Base-by-base conservation (phyloP, 2,797 vertebrate genomes). In the Cyclopterus lumpus region DNA sequence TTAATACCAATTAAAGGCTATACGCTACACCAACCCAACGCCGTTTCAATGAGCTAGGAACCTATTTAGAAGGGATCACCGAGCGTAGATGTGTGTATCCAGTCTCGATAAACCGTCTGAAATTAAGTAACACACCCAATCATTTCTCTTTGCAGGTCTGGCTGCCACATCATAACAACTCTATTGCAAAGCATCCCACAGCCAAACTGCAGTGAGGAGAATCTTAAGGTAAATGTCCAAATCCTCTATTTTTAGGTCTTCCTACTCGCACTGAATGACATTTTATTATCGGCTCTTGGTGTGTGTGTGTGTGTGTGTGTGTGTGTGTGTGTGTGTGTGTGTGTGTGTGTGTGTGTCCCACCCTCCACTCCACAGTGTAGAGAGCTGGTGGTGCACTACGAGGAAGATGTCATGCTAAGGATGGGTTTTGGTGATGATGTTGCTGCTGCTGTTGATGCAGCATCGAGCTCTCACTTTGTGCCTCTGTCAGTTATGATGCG, bases 381-480 rank as follows among this genome's bases (percentile, higher is more conserved):
- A 79, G 83, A 81, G 86, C 76, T 88, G 84, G 75, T 88, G 87
- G 77, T 86, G 86, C 83, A 89, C 86, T 75, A 83, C 87, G 90
- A 93, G 91, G 90, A 93, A 92, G 93, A 93, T 93, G 93, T 92
- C 93, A 93, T 85, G 84, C 90, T 86, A 82, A 89, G 87, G 91
- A 93, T 90, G 85, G 84, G 84, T 91, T 93, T 92, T 90, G 88
- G 86, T 88, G 90, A 92, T 93, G 92, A 93, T 93, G 91, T 89
- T 89, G 87, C 90, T 88, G 87, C 90, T 88, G 88, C 86, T 92
- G 92, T 90, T 88, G 92, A 84, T 90, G 90, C 88, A 86, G 89
- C 77, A 81, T 88, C 83, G 87, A 92, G 89, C 89, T 88, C 91
- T 92, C 89, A 90, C 92, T 93, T 91, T 92, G 91, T 92, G 91